Evolutionary conservation across 2,888 invertebrate genomes (phyloP), one percentile per base, ranked within the genome.

Genomic region (Caenorhabditis sp.): DNA sequence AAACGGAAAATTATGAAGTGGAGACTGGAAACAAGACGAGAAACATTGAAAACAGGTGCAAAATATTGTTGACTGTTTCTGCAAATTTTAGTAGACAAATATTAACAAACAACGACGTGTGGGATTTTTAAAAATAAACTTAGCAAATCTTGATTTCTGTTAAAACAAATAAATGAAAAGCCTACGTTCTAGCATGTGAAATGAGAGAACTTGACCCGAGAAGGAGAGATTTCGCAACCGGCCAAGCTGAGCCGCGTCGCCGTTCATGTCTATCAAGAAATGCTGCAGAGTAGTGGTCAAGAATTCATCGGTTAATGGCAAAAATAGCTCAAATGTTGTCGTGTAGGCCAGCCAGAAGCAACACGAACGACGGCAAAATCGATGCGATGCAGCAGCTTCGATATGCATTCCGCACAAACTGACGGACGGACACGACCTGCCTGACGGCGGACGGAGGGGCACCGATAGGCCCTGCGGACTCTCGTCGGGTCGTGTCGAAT

Each of bases 381-480:
- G 76, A 76, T 76, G 76, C 67, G 76, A 51, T 64, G 71, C 62
- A 67, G 76, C 76, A 58, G 67, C 72, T 64, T 64, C 72, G 56
- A 72, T 56, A 72, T 56, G 76, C 51, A 65, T 74, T 74, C 74
- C 74, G 65, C 74, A 22, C 51, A 32, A n/a, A n/a, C n/a, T n/a
- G n/a, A n/a, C n/a, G n/a, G n/a, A n/a, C n/a, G n/a, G n/a, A 28
- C 55, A 32, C 32, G 28, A 28, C 32, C 55, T 56, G 56, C 62
- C 62, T 58, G 56, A 51, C 64, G 61, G 72, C 64, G 40, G 44
- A 64, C 44, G 58, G 72, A 44, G n/a, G n/a, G n/a, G n/a, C 11
- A 35, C 61, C 67, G 76, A 60, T 65, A 64, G n/a, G 28, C 55
- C 20, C 13, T 22, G 58, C 40, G 60, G 35, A 22, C 37, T 51